Evolutionary conservation across 2,113 vertebrate species (phyloP).

Genomic region (Rhinolophus sinicus): DNA sequence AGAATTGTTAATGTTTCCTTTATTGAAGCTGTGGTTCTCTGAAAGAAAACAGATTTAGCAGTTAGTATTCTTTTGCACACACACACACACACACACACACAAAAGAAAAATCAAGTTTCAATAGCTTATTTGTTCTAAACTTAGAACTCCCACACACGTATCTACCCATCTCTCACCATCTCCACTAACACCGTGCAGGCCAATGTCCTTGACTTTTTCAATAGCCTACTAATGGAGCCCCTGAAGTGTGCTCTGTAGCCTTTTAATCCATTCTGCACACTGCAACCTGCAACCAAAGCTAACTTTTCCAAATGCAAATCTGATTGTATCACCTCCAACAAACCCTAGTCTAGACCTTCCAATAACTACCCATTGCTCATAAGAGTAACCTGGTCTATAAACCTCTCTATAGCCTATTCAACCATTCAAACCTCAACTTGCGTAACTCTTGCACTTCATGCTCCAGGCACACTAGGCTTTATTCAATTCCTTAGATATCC

Average conservation of each 20-base stretch:
- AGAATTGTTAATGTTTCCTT: neutral
- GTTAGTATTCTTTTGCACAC: neutral
- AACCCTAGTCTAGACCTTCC: neutral
- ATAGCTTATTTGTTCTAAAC: neutral
- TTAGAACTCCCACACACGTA: neutral
- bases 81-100: too few relatives aligned
- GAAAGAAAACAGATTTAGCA: neutral
- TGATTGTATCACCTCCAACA: neutral
- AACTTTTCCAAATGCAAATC: neutral
- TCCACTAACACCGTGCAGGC: neutral
- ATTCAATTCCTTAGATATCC: neutral
- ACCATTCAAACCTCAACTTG: neutral
- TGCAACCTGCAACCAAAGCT: neutral
- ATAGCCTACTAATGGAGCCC: neutral
- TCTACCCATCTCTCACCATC: neutral
- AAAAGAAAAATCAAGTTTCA: neutral
- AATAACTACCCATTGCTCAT: neutral
- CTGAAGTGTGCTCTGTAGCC: neutral
- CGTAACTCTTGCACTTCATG: accelerated
- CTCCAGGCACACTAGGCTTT: neutral
- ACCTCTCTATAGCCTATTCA: neutral
- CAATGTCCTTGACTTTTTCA: neutral
- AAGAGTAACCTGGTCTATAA: neutral
- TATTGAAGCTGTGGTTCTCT: neutral
- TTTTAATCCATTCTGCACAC: neutral